Evolutionary conservation across 2,113 vertebrate genomes (phyloP), one percentile per base, ranked within the genome.

Genomic region (Thalassoma bifasciatum): DNA sequence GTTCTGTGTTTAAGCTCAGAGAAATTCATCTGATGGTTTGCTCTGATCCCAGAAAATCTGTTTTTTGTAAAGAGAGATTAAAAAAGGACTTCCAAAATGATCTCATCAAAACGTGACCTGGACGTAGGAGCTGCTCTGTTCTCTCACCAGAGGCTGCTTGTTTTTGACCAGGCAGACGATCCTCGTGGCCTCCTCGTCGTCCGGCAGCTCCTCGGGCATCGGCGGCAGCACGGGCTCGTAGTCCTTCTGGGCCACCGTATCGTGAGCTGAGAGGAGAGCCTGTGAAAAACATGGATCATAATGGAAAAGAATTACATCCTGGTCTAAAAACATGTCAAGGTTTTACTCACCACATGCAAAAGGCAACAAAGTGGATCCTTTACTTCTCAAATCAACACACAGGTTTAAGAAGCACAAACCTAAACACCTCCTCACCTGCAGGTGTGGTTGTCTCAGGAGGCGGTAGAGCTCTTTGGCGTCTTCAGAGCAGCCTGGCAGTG

Each of bases 151-250:
- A 21, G 97, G 95, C 81, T 99, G 97, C 26, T 98, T 98, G 90
- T 98, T 99, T 89, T 99, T 99, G 63, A 99, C 97, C 89, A 99
- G 90, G 77, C 97, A 97, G 66, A 99, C 94, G 71, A 96, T 98
- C 88, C 96, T 93, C 89, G 97, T 95, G 17, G 96, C 96, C 78
- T 99, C 98, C 73, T 99, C 98, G 2, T 96, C 95, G 2, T 96
- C 95, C 1, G 95, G 94, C 66, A 97, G 90, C 14, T 96, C 94
- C 12, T 96, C 95, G 0, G 97, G 96, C 86, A 99, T 86, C 0
- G 97, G 96, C 0, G 97, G 96, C 36, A 99, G 94, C 2, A 91
- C 84, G 0, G 98, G 98, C 36, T 96, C 96, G 56, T 95, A 99
- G 88, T 97, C 96, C 81, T 95, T 97, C 91, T 96, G 95, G 74